phyloP scores from a whole-genome alignment of 2,888 invertebrate species.

The Dolomedes plantarius region DNA sequence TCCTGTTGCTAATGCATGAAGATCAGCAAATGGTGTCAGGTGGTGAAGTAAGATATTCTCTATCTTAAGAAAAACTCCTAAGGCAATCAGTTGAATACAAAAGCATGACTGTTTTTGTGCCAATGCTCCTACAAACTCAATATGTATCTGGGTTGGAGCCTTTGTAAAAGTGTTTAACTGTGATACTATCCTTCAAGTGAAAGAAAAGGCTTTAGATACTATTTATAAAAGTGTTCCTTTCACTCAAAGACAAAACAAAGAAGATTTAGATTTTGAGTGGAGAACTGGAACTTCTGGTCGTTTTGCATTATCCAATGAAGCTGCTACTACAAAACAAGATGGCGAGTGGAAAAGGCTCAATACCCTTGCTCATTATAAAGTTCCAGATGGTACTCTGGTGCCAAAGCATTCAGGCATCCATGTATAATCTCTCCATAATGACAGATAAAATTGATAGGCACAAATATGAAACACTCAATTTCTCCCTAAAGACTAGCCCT shows the following conservation, averaged over 20 bases:
- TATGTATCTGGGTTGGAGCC: slow-evolving; percentile 80
- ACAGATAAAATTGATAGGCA: slow-evolving; percentile 95
- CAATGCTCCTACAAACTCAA: slow-evolving; percentile 88
- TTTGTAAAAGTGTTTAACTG: slow-evolving; percentile 97
- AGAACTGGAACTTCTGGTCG: slow-evolving; percentile 95
- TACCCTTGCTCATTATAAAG: slow-evolving; percentile 96
- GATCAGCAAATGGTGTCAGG: slow-evolving; percentile 92
- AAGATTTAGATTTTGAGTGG: slow-evolving; percentile 98
- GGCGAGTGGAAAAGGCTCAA: slow-evolving; percentile 98
- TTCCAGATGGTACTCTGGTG: slow-evolving; percentile 95
- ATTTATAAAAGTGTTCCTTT: slow-evolving; percentile 97
- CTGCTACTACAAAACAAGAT: slow-evolving; percentile 95
- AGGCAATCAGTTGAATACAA: slow-evolving; percentile 98
- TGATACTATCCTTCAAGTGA: slow-evolving; percentile 98
- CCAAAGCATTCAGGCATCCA: slow-evolving; percentile 91
- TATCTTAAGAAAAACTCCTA: slow-evolving; percentile 99
- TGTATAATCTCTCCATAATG: slow-evolving; percentile 95
- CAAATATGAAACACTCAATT: slow-evolving; percentile 87
- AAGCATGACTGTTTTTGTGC: slow-evolving; percentile 91
- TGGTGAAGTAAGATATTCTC: slow-evolving; percentile 98
- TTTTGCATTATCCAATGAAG: slow-evolving; percentile 96
- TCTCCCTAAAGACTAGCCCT: slow-evolving; percentile 87
- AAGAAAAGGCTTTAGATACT: slow-evolving; percentile 98
- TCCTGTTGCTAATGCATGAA: slow-evolving; percentile 91
- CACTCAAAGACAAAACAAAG: slow-evolving; percentile 95